Evolutionary conservation across 53 echinoderm and acorn worm species (phyloP).

Genomic region (Echinometra lucunter): DNA sequence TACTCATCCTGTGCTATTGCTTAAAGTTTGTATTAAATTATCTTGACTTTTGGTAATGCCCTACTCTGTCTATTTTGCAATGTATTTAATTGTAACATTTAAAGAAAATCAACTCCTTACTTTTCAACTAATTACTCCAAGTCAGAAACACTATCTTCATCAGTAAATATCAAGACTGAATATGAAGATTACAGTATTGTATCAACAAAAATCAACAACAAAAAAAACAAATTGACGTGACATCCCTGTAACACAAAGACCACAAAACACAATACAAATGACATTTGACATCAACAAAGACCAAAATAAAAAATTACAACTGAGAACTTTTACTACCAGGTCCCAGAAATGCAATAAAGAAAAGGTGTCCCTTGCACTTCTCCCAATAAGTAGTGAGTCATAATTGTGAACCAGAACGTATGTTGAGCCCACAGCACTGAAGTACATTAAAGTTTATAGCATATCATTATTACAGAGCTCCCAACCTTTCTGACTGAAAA

Average conservation of each 20-base stretch:
- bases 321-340: no score
- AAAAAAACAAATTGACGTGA: no score
- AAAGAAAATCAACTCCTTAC: background rate
- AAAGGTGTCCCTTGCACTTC: no score
- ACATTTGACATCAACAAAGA: background rate
- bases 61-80: no score
- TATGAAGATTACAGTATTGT: background rate
- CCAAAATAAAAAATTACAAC: background rate
- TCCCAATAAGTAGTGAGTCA: background rate
- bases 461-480: no score
- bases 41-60: background rate
- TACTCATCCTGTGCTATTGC: background rate
- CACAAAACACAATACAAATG: background rate
- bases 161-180: background rate
- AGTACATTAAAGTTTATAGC: no score
- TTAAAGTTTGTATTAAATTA: background rate
- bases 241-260: background rate
- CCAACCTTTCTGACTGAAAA: no score
- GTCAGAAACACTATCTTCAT: background rate
- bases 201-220: background rate
- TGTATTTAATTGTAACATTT: no score
- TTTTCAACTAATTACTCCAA: background rate
- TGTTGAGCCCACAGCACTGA: no score
- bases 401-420: background rate
- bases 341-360: no score